These are phyloP conservation scores for Pterostichus madidus DNA, from an alignment of 2,888 invertebrate genomes.

Conservation along the genomic window DNA sequence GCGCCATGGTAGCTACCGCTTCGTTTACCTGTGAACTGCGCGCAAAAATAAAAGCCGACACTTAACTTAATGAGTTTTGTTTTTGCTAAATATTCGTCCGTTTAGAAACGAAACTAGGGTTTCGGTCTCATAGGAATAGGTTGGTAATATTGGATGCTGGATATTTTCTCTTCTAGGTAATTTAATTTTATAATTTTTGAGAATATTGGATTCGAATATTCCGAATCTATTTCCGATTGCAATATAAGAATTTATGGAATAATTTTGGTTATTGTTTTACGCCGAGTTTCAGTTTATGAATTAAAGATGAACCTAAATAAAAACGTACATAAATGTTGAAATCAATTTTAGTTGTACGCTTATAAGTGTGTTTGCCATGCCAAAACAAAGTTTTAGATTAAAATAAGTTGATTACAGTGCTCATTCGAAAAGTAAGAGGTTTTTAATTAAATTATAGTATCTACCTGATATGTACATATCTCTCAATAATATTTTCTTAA, in stretches of 20 bases:
- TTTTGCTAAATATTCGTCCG: slow-evolving; percentile 45
- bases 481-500: too few relatives aligned
- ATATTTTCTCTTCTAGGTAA: background rate
- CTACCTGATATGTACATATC: too few relatives aligned
- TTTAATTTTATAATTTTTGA: slow-evolving; percentile 25
- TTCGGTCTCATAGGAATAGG: background rate
- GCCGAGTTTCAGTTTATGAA: background rate
- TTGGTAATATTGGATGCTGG: background rate
- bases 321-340: background rate
- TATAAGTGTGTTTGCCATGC: too few relatives aligned
- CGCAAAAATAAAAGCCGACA: slow-evolving; percentile 27
- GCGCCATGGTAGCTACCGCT: background rate
- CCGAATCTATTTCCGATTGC: slow-evolving; percentile 40
- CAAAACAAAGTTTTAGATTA: too few relatives aligned
- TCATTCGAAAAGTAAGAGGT: too few relatives aligned
- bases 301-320: slow-evolving; percentile 28
- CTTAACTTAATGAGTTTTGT: slow-evolving; percentile 47
- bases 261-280: slow-evolving; percentile 22
- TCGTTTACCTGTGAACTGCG: slow-evolving; percentile 36
- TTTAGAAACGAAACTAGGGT: slow-evolving; percentile 24
- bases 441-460: too few relatives aligned
- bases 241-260: slow-evolving; percentile 29
- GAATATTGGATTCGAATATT: slow-evolving; percentile 31
- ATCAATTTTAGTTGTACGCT: too few relatives aligned
- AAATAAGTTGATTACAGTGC: too few relatives aligned